Base-by-base conservation (phyloP, 2,888 invertebrate species). In the Liodrosophila aerea region DNA sequence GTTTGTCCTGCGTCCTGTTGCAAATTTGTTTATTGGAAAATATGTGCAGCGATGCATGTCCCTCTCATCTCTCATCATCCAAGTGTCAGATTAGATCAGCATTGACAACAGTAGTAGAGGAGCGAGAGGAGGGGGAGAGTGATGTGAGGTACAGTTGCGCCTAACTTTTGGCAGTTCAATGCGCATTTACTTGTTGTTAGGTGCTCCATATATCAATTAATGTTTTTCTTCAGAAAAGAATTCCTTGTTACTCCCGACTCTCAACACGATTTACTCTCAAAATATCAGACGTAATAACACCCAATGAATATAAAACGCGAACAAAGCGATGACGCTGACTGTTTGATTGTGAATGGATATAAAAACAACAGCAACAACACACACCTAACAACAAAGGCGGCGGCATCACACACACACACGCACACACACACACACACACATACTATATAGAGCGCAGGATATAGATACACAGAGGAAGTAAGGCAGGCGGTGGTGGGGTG, bases 51-150 rank as follows among this genome's bases (percentile, higher is more conserved):
- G 81, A 80, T 77, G 78, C 77, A 76, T 66, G 3, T 22, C 22
- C 63, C 37, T 37, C 68, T 37, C 22, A 22, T 22, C 22, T 22
- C 22, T 22, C 22, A 22, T n/a, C 2, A 54, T 60, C 56, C 83
- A 83, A 83, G 75, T 87, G 86, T 87, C 87, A 85, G 86, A 83
- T 87, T 87, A 87, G 72, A 78, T 80, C 76, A 83, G 36, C 52
- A 44, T 67, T 76, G 61, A 50, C 71, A 68, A 57, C 31, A 41
- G 33, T 22, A 13, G 16, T 4, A 37, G n/a, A 37, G 27, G 8
- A 51, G 8, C 37, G 27, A 45, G 47, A 4, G 12, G 27, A 45
- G 47, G 4, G 12, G 34, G 41, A 44, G 18, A 39, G n/a, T 45
- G 45, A 34, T 31, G 16, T 9, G 12, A 12, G 37, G 80, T 78